phyloP scores from a whole-genome alignment of 2,113 vertebrate species.

The Galeopterus variegatus region DNA sequence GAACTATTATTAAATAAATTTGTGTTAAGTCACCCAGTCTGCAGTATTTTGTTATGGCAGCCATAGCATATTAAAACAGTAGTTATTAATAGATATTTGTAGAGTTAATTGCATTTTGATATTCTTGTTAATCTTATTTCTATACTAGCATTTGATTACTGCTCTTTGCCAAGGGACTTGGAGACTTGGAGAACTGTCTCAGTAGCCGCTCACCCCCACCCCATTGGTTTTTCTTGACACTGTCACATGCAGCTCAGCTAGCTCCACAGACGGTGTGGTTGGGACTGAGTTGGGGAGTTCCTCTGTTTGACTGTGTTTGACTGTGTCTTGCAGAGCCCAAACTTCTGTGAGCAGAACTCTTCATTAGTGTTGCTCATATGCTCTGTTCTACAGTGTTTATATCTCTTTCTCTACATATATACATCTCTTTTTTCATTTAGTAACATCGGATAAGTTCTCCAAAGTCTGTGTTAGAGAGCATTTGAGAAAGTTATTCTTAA shows the following conservation, averaged over 20 bases:
- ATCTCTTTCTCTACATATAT: neutral
- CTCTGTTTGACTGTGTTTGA: neutral
- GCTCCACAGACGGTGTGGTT: accelerated
- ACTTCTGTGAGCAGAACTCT: neutral
- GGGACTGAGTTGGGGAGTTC: accelerated
- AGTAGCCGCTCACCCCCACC: accelerated
- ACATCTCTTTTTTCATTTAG: neutral
- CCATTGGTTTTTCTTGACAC: neutral
- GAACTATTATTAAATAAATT: neutral
- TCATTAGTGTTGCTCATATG: neutral
- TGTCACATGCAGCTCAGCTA: accelerated
- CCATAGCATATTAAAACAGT: neutral
- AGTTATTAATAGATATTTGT: neutral
- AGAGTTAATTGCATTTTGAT: neutral
- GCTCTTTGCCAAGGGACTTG: neutral
- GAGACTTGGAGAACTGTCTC: neutral
- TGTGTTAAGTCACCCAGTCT: neutral
- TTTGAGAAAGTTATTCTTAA: neutral
- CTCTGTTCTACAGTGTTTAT: neutral
- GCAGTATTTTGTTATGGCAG: neutral
- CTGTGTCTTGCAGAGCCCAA: accelerated
- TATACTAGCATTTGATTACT: neutral
- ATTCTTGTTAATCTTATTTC: neutral
- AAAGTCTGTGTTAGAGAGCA: neutral
- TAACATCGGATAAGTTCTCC: neutral